phyloP scores from a whole-genome alignment of 2,113 vertebrate genomes.

The Stomatorhinus ivindoensis region DNA sequence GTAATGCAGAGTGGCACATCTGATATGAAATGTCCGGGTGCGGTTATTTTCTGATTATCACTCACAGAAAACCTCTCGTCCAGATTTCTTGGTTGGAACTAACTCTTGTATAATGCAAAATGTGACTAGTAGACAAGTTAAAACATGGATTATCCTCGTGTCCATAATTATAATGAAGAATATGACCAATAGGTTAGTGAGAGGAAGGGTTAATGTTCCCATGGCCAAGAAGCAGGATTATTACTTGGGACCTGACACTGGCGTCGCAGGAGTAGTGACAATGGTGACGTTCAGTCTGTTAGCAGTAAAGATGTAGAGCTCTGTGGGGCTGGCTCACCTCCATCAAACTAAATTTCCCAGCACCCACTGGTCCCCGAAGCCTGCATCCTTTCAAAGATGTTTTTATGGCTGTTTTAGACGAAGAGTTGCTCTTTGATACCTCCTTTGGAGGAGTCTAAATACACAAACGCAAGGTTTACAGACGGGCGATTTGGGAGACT shows the following conservation, averaged over 20 bases:
- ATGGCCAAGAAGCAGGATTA: background rate
- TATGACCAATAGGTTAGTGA: background rate
- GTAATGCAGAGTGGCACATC: background rate
- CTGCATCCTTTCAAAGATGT: constrained; percentile 20
- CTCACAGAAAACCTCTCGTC: background rate
- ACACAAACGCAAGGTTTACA: constrained; percentile 55
- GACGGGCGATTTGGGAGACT: constrained; percentile 45
- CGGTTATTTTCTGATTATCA: background rate
- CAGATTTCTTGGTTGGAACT: background rate
- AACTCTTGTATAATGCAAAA: background rate
- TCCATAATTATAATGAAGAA: background rate
- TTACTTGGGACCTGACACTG: background rate
- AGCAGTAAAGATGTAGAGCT: background rate
- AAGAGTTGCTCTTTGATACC: constrained; percentile 42
- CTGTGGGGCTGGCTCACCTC: background rate
- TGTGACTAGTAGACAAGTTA: background rate
- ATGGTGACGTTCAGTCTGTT: background rate
- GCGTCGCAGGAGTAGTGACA: background rate
- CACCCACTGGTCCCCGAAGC: constrained; percentile 1
- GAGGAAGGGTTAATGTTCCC: background rate
- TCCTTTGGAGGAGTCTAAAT: constrained; percentile 41
- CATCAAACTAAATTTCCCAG: background rate
- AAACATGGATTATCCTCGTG: background rate
- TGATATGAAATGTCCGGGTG: background rate
- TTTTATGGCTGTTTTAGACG: constrained; percentile 44